phyloP scores from a whole-genome alignment of 2,888 invertebrate genomes.

The Pammene fasciana region DNA sequence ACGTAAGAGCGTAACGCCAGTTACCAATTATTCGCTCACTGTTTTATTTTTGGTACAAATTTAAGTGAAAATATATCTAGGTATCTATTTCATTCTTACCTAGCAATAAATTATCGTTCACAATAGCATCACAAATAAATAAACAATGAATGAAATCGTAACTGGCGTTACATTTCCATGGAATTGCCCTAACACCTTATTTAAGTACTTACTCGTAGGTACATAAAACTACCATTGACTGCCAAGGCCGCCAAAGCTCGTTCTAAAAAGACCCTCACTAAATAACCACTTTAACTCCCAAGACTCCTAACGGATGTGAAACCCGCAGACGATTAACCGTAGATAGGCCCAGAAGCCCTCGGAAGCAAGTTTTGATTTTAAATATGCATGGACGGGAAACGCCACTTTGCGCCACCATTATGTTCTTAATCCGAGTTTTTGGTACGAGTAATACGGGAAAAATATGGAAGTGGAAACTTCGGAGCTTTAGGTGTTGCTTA shows the following conservation, averaged over 20 bases:
- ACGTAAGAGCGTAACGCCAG: no score
- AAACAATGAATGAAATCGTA: no score
- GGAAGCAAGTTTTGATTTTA: conserved; percentile 37
- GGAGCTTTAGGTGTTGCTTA: conserved; percentile 7
- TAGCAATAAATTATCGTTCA: no score
- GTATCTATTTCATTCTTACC: no score
- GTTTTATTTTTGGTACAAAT: no score
- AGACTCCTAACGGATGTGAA: conserved; percentile 17
- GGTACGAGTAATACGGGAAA: conserved; percentile 26
- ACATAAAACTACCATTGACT: neutral
- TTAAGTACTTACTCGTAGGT: no score
- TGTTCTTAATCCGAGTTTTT: conserved; percentile 23
- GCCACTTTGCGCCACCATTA: conserved; percentile 33
- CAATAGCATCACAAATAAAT: no score
- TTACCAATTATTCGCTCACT: no score
- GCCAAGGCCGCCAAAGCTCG: neutral
- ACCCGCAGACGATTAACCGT: conserved; percentile 36
- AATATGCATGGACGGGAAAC: conserved; percentile 33
- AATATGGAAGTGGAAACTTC: conserved; percentile 23
- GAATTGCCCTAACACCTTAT: no score
- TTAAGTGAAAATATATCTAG: no score
- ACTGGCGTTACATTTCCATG: no score
- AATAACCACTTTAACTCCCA: conserved; percentile 18
- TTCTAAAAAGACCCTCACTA: neutral
- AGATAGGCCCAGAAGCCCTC: conserved; percentile 24